Evolutionary conservation across 2,113 vertebrate genomes (phyloP), one percentile per base, ranked within the genome.

Genomic region (Aythya baeri): DNA sequence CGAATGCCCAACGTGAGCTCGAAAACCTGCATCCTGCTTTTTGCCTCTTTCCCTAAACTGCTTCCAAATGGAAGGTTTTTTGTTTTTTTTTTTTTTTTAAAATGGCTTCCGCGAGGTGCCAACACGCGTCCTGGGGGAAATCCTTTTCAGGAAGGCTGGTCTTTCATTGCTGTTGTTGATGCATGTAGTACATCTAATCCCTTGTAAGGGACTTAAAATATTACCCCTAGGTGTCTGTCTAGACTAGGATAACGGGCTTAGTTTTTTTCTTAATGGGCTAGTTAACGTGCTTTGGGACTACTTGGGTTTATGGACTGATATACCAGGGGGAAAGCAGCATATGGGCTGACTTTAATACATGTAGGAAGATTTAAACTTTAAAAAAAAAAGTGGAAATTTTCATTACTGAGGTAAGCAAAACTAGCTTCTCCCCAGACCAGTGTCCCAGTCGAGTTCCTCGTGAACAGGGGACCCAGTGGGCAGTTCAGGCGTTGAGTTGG

Each of bases 181-280:
- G 63, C 77, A 23, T 83, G 84, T 57, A 66, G 66, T 32, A 17
- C 36, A 38, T 61, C 75, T 82, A 41, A 32, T 62, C 29, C 75
- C 89, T 78, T 34, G 22, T 36, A 18, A 67, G 83, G 89, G 70
- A 81, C 31, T 49, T 43, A 31, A 58, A 59, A 63, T 83, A 44
- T 86, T 80, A 43, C 88, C 83, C 88, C 77, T 14, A 20, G 86
- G 91, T 59, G 86, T 78, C 78, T 77, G 88, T 86, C 82, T 94
- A 86, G 91, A 89, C 77, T 10, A 13, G 82, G 82, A 77, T 68
- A 77, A 89, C 54, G 11, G 74, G 70, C 61, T 81, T n/a, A 4
- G 73, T 41, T 84, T 67, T 54, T n/a, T 36, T 80, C 82, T 70
- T 86, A 84, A 66, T 78, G 86, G 75, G 21, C 38, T 55, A 6